Evolutionary conservation across 2,797 vertebrate genomes (phyloP), one percentile per base, ranked within the genome.

Genomic region (Pteropus rufus): DNA sequence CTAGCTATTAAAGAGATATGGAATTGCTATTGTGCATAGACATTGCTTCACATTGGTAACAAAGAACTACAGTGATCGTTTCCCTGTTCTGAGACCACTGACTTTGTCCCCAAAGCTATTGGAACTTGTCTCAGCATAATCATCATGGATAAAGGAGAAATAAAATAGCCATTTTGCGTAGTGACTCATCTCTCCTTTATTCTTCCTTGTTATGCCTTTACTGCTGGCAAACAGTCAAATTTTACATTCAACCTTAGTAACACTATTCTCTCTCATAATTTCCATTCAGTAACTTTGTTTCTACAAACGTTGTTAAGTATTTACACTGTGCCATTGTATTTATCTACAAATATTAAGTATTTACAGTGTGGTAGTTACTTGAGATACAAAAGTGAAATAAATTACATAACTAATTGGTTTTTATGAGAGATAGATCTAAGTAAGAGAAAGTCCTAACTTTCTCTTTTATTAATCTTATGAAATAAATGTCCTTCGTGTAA

Each of bases 401-500:
- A 72, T 39, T 21, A 62, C 23, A 6, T 65, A 82, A 69, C 29
- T 34, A 73, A 54, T 36, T 79, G 69, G 4, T 58, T 95, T 75
- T 26, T 65, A 52, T 76, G 34, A 91, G 5, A 70, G 9, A 8
- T 31, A 31, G 15, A 21, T 72, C 23, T 18, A 54, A 54, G 11
- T 62, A 62, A 29, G 26, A 62, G 56, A 62, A 62, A 62, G 26
- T 31, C 70, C 49, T 65, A 26, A 79, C n/a, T 77, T 85, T 81
- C 76, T 69, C 4, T 75, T 91, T 94, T 67, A 67, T 52, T 94
- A 60, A 44, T 16, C 24, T 54, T 76, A 39, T 81, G 2, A 85
- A 87, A 92, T 95, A 83, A 80, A 76, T 41, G 19, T 36, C 14
- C n/a, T 81, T 70, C 26, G 60, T 58, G 89, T 89, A 89, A 94